A percentile compares a stretch with the other conserved stretches of the same genome.
Evolutionary conservation across 2,888 invertebrate genomes (phyloP).

Genomic region (Craniophora ligustri): DNA sequence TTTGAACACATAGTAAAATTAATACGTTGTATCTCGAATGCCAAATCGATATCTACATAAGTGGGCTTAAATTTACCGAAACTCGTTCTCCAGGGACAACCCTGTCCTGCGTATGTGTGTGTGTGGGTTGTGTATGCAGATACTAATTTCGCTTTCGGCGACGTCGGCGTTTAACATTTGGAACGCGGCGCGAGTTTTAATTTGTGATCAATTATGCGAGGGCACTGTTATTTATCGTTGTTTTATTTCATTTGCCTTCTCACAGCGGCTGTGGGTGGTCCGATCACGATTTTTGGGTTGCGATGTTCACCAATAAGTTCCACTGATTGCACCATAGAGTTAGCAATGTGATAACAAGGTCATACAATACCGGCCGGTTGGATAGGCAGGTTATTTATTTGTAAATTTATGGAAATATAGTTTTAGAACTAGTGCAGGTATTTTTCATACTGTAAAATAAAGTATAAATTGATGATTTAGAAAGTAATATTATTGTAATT

Average conservation of each 20-base stretch:
- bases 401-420: no score
- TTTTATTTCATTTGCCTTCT: constrained; percentile 88
- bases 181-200: constrained; percentile 87
- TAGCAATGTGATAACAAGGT: constrained; percentile 61
- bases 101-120: constrained; percentile 58
- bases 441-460: no score
- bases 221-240: constrained; percentile 87
- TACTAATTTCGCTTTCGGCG: constrained; percentile 85
- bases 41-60: constrained; percentile 24
- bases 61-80: constrained; percentile 15
- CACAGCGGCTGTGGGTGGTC: constrained; percentile 86
- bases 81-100: constrained; percentile 53
- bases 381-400: not conserved
- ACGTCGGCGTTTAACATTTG: constrained; percentile 83
- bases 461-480: no score
- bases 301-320: constrained; percentile 83
- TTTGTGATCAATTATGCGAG: constrained; percentile 89
- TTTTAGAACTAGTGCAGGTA: no score
- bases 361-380: not conserved
- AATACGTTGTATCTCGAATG: constrained; percentile 46
- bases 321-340: constrained; percentile 81
- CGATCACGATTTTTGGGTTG: constrained; percentile 84
- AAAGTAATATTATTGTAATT: no score
- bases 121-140: constrained; percentile 65
- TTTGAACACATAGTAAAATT: no score